Conservation (phyloP, 2,797 vertebrate genomes). For the Denticeps clupeoides region DNA sequence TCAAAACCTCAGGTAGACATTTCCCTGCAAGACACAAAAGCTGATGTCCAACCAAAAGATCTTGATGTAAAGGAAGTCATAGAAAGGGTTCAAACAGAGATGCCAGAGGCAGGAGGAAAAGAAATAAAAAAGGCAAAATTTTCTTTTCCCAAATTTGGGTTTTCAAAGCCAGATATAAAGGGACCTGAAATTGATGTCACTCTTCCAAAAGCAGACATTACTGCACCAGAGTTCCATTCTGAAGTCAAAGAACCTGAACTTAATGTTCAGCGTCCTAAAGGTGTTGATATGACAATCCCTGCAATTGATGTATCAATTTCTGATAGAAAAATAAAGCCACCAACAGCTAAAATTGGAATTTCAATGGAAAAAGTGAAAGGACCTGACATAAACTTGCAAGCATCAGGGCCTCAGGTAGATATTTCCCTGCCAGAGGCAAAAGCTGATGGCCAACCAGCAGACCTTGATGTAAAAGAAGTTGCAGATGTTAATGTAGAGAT, state of each 20-base stretch:
- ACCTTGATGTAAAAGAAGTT: background rate
- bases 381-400: conserved; percentile 13
- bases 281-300: conserved; percentile 2
- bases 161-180: background rate
- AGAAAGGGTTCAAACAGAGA: conserved; percentile 10
- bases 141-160: conserved; percentile 18
- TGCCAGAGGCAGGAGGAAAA: conserved; percentile 15
- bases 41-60: conserved; percentile 3
- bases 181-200: background rate
- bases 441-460: conserved; percentile 14
- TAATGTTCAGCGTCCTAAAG: too few species aligned
- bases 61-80: conserved; percentile 14
- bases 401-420: conserved; percentile 33
- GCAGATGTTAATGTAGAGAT: conserved; percentile 13
- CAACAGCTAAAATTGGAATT: conserved; percentile 25
- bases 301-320: background rate
- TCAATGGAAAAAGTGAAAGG: conserved; percentile 31
- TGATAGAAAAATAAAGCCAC: conserved; percentile 11
- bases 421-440: conserved; percentile 14
- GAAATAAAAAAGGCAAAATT: conserved; percentile 29
- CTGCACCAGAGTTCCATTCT: conserved; percentile 15
- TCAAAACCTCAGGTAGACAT: conserved; percentile 12
- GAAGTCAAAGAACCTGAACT: conserved; percentile 1
- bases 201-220: conserved; percentile 11
- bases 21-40: background rate